These are phyloP conservation scores for Baccha elongata DNA, from an alignment of 2,888 invertebrate species.

Conservation along the genomic window DNA sequence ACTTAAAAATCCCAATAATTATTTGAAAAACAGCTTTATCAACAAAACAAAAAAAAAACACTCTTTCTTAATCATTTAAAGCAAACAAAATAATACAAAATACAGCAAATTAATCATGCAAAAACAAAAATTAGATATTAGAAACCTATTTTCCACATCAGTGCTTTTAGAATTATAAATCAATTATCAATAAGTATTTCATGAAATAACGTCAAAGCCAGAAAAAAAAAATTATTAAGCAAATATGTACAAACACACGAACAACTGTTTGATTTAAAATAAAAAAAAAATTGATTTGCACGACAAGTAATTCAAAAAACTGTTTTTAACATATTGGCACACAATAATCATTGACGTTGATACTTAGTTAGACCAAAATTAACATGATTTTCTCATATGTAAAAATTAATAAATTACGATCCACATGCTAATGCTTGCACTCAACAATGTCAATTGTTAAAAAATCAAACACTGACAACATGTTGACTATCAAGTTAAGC, in stretches of 20 bases:
- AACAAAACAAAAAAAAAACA: background rate
- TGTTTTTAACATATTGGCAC: background rate
- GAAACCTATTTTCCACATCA: conserved; percentile 28
- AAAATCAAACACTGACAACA: conserved; percentile 36
- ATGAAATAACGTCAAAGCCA: background rate
- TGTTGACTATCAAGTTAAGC: conserved; percentile 25
- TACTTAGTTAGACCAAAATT: conserved; percentile 5
- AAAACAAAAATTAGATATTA: background rate
- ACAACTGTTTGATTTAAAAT: conserved; percentile 22
- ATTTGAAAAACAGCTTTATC: background rate
- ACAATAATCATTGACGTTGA: conserved; percentile 2
- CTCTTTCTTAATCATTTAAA: background rate
- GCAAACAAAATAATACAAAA: background rate
- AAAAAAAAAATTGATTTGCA: background rate
- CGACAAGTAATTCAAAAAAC: background rate
- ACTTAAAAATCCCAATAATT: conserved; percentile 2
- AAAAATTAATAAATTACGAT: conserved; percentile 43
- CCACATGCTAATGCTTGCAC: conserved; percentile 47
- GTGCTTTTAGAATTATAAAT: conserved; percentile 11
- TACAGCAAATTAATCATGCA: too few relatives aligned
- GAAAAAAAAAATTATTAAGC: background rate
- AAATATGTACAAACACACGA: conserved; percentile 3
- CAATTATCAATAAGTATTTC: conserved; percentile 23
- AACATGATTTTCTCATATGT: conserved; percentile 45
- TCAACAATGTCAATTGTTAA: conserved; percentile 54